Conservation (phyloP, 2,113 vertebrate species). For the Columba janthina region DNA sequence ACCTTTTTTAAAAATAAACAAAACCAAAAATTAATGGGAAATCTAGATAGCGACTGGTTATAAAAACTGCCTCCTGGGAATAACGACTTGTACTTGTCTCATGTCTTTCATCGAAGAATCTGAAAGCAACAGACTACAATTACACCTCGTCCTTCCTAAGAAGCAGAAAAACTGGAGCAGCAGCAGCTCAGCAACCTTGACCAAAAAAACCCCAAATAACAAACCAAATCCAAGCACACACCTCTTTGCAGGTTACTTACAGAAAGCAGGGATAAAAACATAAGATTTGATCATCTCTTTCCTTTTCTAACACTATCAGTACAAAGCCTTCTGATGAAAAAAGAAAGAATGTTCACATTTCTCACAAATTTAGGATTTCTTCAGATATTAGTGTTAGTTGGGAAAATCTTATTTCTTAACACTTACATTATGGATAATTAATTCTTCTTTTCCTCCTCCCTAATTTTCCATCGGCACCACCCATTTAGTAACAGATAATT, state of each 20-base stretch:
- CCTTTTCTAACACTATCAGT: neutral
- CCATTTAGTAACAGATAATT: conserved; percentile 68
- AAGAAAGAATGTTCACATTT: neutral
- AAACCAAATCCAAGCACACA: too few relatives aligned
- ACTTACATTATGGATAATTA: conserved; percentile 67
- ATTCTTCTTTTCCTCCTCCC: conserved; percentile 63
- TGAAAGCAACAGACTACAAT: conserved; percentile 4
- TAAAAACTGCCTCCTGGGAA: neutral
- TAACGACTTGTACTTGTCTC: neutral
- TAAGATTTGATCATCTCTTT: neutral
- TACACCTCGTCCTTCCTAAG: neutral
- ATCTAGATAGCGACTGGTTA: neutral
- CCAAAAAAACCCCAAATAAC: neutral
- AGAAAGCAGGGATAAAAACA: conserved; percentile 20
- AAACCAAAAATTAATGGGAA: neutral
- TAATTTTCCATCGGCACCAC: conserved; percentile 68
- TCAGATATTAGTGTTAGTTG: conserved; percentile 31
- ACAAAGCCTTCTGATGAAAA: neutral
- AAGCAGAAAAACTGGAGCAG: conserved; percentile 1
- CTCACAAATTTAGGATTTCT: conserved; percentile 30
- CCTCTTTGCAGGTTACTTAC: neutral
- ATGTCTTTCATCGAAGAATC: neutral
- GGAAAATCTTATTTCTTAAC: conserved; percentile 59
- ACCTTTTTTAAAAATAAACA: conserved; percentile 41
- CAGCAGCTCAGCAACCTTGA: neutral